These are phyloP conservation scores for Subacronicta megacephala DNA, from an alignment of 2,888 invertebrate species.

Conservation along the genomic window DNA sequence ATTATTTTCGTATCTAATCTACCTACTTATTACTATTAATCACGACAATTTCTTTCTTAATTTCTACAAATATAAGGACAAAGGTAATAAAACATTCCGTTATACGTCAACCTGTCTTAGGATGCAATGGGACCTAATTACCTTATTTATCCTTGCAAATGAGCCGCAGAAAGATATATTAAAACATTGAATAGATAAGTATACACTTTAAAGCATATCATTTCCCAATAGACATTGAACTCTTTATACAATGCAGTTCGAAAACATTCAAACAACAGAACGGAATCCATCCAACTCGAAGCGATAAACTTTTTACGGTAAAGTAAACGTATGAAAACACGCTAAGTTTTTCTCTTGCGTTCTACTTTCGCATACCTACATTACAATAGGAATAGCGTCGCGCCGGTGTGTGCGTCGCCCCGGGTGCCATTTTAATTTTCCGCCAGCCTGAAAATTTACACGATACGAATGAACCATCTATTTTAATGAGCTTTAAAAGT, in stretches of 20 bases:
- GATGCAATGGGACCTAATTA: too few relatives aligned
- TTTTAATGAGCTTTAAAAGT: slow-evolving; percentile 89
- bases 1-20: too few relatives aligned
- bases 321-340: slow-evolving; percentile 77
- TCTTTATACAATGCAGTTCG: slow-evolving; percentile 23
- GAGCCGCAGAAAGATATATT: too few relatives aligned
- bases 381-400: slow-evolving; percentile 49
- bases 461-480: slow-evolving; percentile 86
- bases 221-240: slow-evolving; percentile 10
- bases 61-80: too few relatives aligned
- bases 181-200: too few relatives aligned
- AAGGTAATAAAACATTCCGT: too few relatives aligned
- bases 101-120: too few relatives aligned
- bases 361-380: slow-evolving; percentile 74
- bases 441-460: slow-evolving; percentile 84
- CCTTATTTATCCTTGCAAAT: too few relatives aligned
- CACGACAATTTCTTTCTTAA: too few relatives aligned
- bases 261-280: slow-evolving; percentile 40
- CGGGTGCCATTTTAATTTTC: slow-evolving; percentile 89
- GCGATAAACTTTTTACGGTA: slow-evolving; percentile 76
- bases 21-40: too few relatives aligned
- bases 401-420: slow-evolving; percentile 68
- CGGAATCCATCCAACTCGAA: slow-evolving; percentile 61
- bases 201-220: background rate
- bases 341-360: slow-evolving; percentile 74